Evolutionary conservation across 2,113 vertebrate species (phyloP), one percentile per base, ranked within the genome.

Genomic region (Planiliza haematocheilus): DNA sequence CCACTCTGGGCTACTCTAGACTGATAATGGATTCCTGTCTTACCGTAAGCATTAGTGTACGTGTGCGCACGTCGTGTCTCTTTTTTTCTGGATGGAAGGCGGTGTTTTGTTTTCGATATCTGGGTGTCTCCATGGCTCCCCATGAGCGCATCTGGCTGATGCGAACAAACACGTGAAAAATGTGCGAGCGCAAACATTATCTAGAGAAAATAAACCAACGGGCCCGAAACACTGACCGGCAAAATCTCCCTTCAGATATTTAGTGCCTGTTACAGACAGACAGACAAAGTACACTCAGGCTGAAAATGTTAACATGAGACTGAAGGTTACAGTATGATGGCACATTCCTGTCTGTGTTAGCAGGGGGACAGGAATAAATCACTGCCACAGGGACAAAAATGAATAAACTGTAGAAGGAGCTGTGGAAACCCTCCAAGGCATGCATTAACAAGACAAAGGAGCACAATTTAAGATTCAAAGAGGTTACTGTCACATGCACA

Each of bases 21-120:
- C 55, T 77, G 67, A 63, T 82, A 85, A 85, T 85, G 85, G 86
- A 83, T 82, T 84, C 75, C 82, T 66, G 76, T 70, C 64, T 87
- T 77, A 87, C 79, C 60, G 66, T 79, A 85, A 86, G 82, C 79
- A 74, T 78, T 45, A 81, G 55, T 0, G 38, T 49, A 53, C 45
- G 67, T 49, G 66, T 50, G 53, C 50, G 20, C 42, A 24, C 53
- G 45, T 36, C 59, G 48, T 66, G 41, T 21, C 45, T 66, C 46
- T 20, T 2, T 20, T 62, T 43, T 68, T 66, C 30, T 58, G 51
- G 34, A 72, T 55, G n/a, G 20, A 70, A 24, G 2, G 30, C 8
- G 36, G 7, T 48, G 20, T 64, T 77, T 62, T 75, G 39, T 77
- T 77, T 79, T 56, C 17, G 73, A 38, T 61, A 53, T 81, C 38